Conservation (phyloP, 2,113 vertebrate species). For the Gadus macrocephalus region DNA sequence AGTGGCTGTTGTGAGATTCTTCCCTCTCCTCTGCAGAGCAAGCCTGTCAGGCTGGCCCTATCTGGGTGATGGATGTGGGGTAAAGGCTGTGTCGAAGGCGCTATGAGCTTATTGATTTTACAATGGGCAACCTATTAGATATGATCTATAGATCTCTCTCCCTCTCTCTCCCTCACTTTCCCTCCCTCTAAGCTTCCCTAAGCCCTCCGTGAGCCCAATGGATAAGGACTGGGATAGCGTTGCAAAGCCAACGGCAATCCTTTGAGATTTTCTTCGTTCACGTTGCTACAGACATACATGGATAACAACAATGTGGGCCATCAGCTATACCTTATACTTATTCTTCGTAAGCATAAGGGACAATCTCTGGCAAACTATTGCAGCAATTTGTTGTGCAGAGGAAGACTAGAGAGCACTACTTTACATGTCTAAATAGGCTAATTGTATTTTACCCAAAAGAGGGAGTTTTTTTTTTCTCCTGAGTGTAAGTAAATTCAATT, state of each 20-base stretch:
- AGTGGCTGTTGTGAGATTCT: background rate
- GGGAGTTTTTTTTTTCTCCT: no score
- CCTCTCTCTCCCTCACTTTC: slow-evolving; percentile 12
- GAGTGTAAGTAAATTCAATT: background rate
- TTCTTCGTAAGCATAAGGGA: background rate
- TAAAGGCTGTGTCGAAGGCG: slow-evolving; percentile 34
- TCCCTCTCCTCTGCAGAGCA: background rate
- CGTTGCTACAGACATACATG: slow-evolving; percentile 6
- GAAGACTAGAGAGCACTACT: no score
- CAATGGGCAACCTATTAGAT: slow-evolving; percentile 52
- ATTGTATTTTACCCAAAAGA: no score
- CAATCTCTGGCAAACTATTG: background rate
- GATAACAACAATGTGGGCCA: background rate
- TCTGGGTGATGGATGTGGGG: slow-evolving; percentile 39
- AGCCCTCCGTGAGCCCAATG: slow-evolving; percentile 33
- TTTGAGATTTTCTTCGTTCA: slow-evolving; percentile 12
- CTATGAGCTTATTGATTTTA: slow-evolving; percentile 53
- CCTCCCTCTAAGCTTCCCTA: slow-evolving; percentile 6
- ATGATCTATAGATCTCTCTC: slow-evolving; percentile 45
- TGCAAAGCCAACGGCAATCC: slow-evolving; percentile 9
- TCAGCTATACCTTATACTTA: background rate
- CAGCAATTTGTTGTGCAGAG: background rate
- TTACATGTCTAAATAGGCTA: no score
- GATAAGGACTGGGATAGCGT: slow-evolving; percentile 34
- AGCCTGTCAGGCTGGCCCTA: slow-evolving; percentile 15